Base-by-base conservation (phyloP, 2,113 vertebrate genomes). In the Lanius collurio region DNA sequence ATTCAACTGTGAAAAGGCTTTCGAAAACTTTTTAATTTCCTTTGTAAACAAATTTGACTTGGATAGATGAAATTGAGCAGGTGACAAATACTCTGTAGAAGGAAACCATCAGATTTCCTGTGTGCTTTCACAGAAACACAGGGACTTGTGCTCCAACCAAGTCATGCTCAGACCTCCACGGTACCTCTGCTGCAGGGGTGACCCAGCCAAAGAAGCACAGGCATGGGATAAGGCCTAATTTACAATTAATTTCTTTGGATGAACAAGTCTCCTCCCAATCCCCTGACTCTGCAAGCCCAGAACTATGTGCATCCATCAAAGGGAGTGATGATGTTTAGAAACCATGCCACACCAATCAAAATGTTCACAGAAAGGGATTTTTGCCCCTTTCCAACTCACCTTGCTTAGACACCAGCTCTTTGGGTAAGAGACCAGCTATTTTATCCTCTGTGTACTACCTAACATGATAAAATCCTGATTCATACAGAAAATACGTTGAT, bases 31-130 rank as follows among this genome's bases (percentile, higher is more conserved):
- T 60, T 42, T 17, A 19, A 73, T 71, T 84, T 82, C 28, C 37
- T 84, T 78, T 68, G 53, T 23, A 82, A 91, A 86, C 27, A 35
- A 55, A 7, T 23, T 30, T 37, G 60, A 42, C 44, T 57, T 24
- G 28, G n/a, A 18, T 7, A 55, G 46, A 60, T 52, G 21, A 70
- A 56, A 53, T 7, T 18, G 28, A 81, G 47, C 35, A 52, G 44
- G 31, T 52, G 49, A 44, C 44, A 89, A 81, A 11, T 23, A 39
- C 11, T 63, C n/a, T 52, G 42, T 5, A 47, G 63, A 33, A 55
- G 0, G 0, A 68, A 60, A 64, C 31, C 1, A 10, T 60, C 1
- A 1, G 16, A 42, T 31, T 78, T 35, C 46, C 33, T 2, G 3
- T 42, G 16, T 2, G 27, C 7, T 83, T 64, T 11, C n/a, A 68